Evolutionary conservation across 2,888 invertebrate genomes (phyloP).

Genomic region (Lasioglossum oenotherae): DNA sequence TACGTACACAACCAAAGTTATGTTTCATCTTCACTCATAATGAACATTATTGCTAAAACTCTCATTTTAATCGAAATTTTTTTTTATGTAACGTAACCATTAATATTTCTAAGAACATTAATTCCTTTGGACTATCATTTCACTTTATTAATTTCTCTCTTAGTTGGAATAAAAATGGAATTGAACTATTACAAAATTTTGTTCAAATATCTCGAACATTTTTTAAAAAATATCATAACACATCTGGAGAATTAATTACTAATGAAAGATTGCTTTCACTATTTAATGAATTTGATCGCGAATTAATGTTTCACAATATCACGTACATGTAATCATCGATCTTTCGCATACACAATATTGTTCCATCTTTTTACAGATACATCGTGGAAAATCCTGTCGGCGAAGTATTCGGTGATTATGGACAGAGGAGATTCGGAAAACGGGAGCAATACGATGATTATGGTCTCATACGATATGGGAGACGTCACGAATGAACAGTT

Average conservation of each 20-base stretch:
- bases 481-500: slow-evolving; percentile 80
- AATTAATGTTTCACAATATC: neutral
- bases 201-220: too few species aligned
- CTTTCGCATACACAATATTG: neutral
- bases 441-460: slow-evolving; percentile 90
- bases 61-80: neutral
- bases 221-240: too few species aligned
- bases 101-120: too few species aligned
- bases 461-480: slow-evolving; percentile 90
- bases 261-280: neutral
- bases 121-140: too few species aligned
- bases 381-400: slow-evolving; percentile 72
- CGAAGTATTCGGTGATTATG: slow-evolving; percentile 87
- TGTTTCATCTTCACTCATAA: neutral
- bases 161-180: too few species aligned
- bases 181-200: too few species aligned
- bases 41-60: neutral
- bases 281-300: neutral
- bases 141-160: too few species aligned
- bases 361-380: slow-evolving; percentile 51
- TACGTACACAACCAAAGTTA: neutral
- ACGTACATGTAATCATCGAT: neutral
- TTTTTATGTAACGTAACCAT: neutral
- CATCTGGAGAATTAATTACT: neutral
- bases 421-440: slow-evolving; percentile 87